Base-by-base conservation (phyloP, 2,113 vertebrate species). In the Tympanuchus pallidicinctus region DNA sequence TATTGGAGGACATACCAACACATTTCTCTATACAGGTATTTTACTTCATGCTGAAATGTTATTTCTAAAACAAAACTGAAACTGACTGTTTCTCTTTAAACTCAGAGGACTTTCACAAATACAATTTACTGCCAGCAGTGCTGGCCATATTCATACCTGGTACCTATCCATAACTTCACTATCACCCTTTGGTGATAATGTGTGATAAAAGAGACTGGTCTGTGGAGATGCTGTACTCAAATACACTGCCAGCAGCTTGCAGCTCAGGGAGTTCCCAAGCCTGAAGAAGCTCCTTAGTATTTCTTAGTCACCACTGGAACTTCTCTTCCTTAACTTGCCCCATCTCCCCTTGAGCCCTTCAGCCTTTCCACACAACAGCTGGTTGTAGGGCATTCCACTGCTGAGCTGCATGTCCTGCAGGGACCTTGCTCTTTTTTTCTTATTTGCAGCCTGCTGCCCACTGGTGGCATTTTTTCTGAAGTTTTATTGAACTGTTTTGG, bases 11-110 rank as follows among this genome's bases (percentile, higher is more conserved):
- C 99, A 99, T 90, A 97, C 97, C 82, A 99, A 99, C 96, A 99
- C 99, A 0, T 99, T 99, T 97, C 98, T 99, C 36, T 99, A 98
- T 67, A 99, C 98, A 97, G 99, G 99, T 99, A 98, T 95, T 60
- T 45, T 67, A 54, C 30, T 45, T 65, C 32, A 52, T 30, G 59
- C 27, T 77, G 28, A 67, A 81, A 50, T 47, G 13, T 47, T 82
- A 9, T 13, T 84, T 70, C 59, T 90, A 56, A 54, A 89, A 17
- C 42, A 72, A 52, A 89, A 22, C 50, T 66, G 72, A 52, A 91
- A 52, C 24, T 43, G 47, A n/a, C n/a, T 24, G 2, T 73, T 81
- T 43, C 25, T 59, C 25, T 45, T 61, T 54, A 42, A 79, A 76
- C 24, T 50, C 2, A 0, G 20, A 81, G 54, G 38, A 54, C 14